Percentiles rank a stretch among this genome's conserved stretches.
Conservation (phyloP, 92 coral and sea anemone genomes). For the Porites evermanni region DNA sequence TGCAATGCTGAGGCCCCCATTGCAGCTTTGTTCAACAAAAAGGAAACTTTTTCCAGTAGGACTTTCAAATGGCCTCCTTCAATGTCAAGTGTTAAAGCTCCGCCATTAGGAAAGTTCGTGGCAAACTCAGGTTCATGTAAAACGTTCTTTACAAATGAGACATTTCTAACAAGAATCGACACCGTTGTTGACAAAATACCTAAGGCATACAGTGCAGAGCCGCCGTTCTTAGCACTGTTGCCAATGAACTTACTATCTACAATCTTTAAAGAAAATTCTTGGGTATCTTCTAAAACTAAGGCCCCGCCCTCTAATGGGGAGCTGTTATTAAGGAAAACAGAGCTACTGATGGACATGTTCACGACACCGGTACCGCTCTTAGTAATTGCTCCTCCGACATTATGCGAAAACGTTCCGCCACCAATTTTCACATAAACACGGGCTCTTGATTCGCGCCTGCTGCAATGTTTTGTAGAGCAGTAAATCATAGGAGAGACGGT, state of each 20-base stretch:
- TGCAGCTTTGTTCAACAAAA: background rate
- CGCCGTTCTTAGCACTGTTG: constrained; percentile 26
- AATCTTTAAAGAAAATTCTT: background rate
- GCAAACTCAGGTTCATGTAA: constrained; percentile 4
- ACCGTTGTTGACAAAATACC: background rate
- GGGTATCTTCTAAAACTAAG: background rate
- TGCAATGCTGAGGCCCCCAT: constrained; percentile 8
- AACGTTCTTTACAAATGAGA: background rate
- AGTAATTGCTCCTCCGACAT: constrained; percentile 11
- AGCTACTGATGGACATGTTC: constrained; percentile 1
- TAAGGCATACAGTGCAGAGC: constrained; percentile 1
- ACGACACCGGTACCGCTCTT: background rate
- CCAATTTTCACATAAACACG: background rate
- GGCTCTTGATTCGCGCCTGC: background rate
- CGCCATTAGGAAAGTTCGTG: constrained; percentile 1
- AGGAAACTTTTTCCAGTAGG: background rate
- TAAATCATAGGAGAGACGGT: background rate
- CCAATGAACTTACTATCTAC: background rate
- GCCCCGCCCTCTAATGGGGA: constrained; percentile 22
- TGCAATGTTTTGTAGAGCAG: background rate
- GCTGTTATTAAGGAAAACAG: constrained; percentile 14
- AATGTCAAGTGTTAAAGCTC: background rate
- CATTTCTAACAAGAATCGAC: background rate
- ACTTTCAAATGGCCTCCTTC: background rate
- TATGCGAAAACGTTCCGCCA: background rate